These are phyloP conservation scores for Brachyhypopomus gauderio DNA, from an alignment of 2,113 vertebrate genomes.

Conservation along the genomic window DNA sequence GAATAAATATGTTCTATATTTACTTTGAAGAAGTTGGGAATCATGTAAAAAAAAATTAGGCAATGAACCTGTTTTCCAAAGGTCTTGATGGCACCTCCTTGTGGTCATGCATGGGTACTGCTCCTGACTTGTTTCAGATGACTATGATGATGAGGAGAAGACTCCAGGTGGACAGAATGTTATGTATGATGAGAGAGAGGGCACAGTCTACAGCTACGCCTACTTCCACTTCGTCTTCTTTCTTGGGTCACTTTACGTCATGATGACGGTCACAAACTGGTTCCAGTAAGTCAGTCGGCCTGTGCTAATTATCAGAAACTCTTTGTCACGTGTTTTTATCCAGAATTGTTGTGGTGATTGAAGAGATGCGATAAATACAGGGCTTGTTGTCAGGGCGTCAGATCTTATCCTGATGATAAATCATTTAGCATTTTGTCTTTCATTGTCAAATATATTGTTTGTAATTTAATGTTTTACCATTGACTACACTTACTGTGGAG, in stretches of 20 bases:
- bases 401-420: neutral
- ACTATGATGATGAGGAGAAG: conserved; percentile 73
- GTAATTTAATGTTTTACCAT: neutral
- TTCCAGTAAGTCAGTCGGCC: conserved; percentile 86
- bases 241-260: conserved; percentile 93
- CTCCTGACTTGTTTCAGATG: conserved; percentile 65
- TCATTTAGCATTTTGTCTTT: neutral
- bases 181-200: conserved; percentile 85
- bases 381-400: neutral
- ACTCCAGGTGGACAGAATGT: conserved; percentile 81
- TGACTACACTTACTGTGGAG: neutral
- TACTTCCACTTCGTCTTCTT: conserved; percentile 96
- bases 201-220: conserved; percentile 88
- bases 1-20: neutral
- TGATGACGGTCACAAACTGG: conserved; percentile 99
- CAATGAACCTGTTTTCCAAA: neutral
- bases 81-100: conserved; percentile 63
- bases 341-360: too few relatives aligned
- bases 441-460: neutral
- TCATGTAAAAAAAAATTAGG: neutral
- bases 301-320: too few relatives aligned
- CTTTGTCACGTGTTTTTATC: too few relatives aligned
- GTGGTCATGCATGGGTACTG: conserved; percentile 44
- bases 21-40: neutral
- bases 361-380: neutral